Evolutionary conservation across 2,888 invertebrate species (phyloP).

Genomic region (Protophormia terraenovae): DNA sequence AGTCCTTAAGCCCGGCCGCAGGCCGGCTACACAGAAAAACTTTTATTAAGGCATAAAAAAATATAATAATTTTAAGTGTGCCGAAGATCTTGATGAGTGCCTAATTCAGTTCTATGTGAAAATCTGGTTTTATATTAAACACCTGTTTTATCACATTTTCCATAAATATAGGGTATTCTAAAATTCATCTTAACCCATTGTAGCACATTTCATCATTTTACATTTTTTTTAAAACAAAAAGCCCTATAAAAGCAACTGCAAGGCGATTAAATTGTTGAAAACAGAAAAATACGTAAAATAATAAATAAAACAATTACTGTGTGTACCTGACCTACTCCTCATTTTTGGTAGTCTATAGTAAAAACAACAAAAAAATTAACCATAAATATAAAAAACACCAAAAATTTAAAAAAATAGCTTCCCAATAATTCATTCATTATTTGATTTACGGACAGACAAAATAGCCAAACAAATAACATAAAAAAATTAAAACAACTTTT

Average conservation of each 20-base stretch:
- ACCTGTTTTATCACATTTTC: no score
- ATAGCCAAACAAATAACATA: neutral
- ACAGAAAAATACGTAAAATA: neutral
- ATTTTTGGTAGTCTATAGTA: neutral
- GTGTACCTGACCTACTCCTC: slow-evolving; percentile 30
- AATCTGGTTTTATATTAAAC: no score
- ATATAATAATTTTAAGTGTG: no score
- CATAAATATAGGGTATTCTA: no score
- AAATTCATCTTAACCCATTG: no score
- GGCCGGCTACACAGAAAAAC: no score
- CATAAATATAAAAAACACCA: neutral
- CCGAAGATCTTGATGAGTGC: no score
- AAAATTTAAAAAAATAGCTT: neutral
- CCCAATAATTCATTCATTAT: neutral
- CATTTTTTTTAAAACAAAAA: no score
- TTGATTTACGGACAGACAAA: neutral
- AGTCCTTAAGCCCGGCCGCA: no score
- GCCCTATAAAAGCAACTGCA: neutral
- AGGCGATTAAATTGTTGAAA: neutral
- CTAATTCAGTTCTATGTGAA: no score
- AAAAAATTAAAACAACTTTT: neutral
- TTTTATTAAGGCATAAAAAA: no score
- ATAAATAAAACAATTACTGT: slow-evolving; percentile 6
- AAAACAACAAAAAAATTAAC: neutral
- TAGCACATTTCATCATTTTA: neutral